Evolutionary conservation across 1,140 invertebrate species (phyloP), one percentile per base, ranked within the genome.

Genomic region (Drosophila quadrilineata): DNA sequence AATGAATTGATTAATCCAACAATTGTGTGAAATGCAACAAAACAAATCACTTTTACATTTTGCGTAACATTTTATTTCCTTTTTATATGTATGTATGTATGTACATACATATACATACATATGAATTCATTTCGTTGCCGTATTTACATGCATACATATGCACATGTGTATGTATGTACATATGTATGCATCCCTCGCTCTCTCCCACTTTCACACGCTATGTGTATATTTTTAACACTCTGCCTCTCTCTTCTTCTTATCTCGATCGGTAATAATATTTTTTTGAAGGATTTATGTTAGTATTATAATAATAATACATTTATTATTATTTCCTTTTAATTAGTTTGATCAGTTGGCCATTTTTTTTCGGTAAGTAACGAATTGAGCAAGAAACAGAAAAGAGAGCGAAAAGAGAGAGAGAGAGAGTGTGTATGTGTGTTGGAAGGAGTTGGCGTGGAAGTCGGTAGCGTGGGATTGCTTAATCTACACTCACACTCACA

Each of bases 311-410:
- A n/a, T n/a, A 12, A n/a, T 35, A 3, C 22, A n/a, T 59, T 74
- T 57, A 8, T 33, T 59, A 66, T 75, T 79, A 68, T 57, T 69
- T 77, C 59, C 56, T 77, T 33, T 40, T 10, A 24, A 5, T 22
- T 21, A 3, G 19, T 40, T 45, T 71, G 52, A 66, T 73, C n/a
- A n/a, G n/a, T n/a, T n/a, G n/a, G 57, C 76, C 52, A 52, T 84
- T 76, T 80, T 52, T 84, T 75, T 86, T 41, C 49, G 75, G 80
- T 85, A 86, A 85, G 80, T 86, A 86, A 69, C n/a, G n/a, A n/a
- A n/a, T 60, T 41, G 41, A 33, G 33, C 28, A 21, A 45, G 12
- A 31, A 48, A 40, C 17, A n/a, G 14, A 0, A 24, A 54, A 10
- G 10, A 43, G 36, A n/a, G 3, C 14, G 21, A 24, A 56, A 31